phyloP scores from a whole-genome alignment of 1,140 invertebrate species.

The Spodoptera frugiperda region DNA sequence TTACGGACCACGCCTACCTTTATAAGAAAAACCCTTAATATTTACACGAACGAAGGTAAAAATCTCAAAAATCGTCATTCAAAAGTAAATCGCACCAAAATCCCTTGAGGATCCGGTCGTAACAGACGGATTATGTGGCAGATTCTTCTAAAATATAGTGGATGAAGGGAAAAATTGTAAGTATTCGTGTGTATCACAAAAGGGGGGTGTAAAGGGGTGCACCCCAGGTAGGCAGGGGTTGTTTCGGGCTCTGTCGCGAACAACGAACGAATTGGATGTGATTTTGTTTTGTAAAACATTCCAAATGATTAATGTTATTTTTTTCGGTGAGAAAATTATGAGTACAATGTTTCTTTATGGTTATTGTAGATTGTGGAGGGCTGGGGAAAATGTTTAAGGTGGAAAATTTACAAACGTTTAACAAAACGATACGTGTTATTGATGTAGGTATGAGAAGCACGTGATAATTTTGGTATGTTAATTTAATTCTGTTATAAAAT shows the following conservation, averaged over 20 bases:
- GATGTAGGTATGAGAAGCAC: no score
- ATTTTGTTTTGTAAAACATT: slow-evolving; percentile 22
- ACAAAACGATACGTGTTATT: no score
- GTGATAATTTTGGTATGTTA: no score
- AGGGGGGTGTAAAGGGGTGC: slow-evolving; percentile 19
- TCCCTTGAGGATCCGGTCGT: slow-evolving; percentile 12
- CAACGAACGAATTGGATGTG: slow-evolving; percentile 36
- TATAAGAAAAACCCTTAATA: background rate
- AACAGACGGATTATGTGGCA: slow-evolving; percentile 35
- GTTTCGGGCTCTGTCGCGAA: slow-evolving; percentile 17
- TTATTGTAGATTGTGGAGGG: background rate
- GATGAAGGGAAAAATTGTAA: slow-evolving; percentile 42
- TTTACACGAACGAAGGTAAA: background rate
- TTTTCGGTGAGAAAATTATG: slow-evolving; percentile 12
- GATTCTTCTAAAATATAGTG: slow-evolving; percentile 35
- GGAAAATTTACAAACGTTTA: no score
- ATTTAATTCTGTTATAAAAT: no score
- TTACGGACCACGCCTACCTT: background rate
- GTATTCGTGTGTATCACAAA: slow-evolving; percentile 40
- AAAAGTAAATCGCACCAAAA: slow-evolving; percentile 27
- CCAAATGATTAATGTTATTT: slow-evolving; percentile 21
- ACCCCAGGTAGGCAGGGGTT: slow-evolving; percentile 18
- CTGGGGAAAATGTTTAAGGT: no score
- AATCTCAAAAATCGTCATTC: slow-evolving; percentile 4
- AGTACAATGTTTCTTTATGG: background rate